Base-by-base conservation (phyloP, 2,113 vertebrate species). In the Meriones unguiculatus region DNA sequence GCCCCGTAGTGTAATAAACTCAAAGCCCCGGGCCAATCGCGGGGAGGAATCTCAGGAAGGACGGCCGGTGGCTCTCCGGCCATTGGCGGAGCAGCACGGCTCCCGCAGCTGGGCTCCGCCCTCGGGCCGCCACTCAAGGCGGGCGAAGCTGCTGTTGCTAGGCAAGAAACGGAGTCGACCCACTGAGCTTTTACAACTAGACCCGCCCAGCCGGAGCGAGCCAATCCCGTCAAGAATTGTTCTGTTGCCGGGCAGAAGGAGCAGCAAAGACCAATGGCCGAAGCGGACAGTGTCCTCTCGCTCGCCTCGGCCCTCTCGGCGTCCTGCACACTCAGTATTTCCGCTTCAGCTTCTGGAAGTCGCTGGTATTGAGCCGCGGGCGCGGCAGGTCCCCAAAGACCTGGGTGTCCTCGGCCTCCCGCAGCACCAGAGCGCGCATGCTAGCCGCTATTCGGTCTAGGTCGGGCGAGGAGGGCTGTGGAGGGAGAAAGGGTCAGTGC, bases 371-470 rank as follows among this genome's bases (percentile, higher is more conserved):
- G 97, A 99, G 99, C 0, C 99, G 99, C 1, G 99, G 99, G 6
- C 99, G 98, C 3, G 99, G 99, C 95, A 99, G 98, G 30, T 99
- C 99, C 22, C 99, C 99, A 7, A 99, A 99, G 98, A 99, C 99
- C 97, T 99, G 99, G 0, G 99, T 99, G 93, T 99, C 99, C 0
- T 99, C 99, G 0, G 98, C 99, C 96, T 99, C 99, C 17, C 99
- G 98, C 8, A 99, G 98, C 80, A 99, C 99, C 93, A 99, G 98
- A 4, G 99, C 99, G 87, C 99, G 99, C 99, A 99, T 99, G 90
- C 99, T 99, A 92, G 99, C 99, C 0, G 99, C 99, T 46, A 99
- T 99, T 96, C 99, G 99, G 91, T 99, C 99, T 96, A 99, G 98
- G 98, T 99, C 99, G 0, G 99, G 99, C 6, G 99, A 99, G 52